Percentiles rank a stretch among this genome's conserved stretches.
Conservation (phyloP, 2,113 vertebrate species). For the Zootoca vivipara region DNA sequence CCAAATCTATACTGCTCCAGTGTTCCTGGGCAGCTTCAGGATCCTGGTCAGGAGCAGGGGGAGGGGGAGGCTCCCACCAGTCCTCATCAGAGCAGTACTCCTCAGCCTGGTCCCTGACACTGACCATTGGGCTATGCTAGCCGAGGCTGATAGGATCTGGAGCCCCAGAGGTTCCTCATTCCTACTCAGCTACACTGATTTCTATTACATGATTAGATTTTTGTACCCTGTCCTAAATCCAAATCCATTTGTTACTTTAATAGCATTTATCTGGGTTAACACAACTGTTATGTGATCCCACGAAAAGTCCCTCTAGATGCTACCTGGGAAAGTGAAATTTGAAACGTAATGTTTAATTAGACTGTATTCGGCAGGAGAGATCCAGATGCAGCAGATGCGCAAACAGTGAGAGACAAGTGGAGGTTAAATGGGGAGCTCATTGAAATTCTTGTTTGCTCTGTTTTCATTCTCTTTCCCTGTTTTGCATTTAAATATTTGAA, state of each 20-base stretch:
- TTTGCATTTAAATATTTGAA: constrained; percentile 45
- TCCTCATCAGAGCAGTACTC: too few species aligned
- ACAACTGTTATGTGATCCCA: background rate
- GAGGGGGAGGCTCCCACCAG: too few species aligned
- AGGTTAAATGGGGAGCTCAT: background rate
- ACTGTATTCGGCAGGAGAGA: background rate
- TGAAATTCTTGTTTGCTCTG: background rate
- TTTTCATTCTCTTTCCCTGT: constrained; percentile 7
- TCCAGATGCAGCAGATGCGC: background rate
- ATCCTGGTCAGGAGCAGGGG: too few species aligned
- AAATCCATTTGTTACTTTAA: background rate
- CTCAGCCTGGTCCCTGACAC: background rate
- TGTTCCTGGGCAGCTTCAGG: too few species aligned
- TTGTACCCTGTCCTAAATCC: background rate
- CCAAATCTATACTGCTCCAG: too few species aligned
- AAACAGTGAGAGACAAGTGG: constrained; percentile 9
- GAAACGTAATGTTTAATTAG: constrained; percentile 1
- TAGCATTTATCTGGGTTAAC: background rate
- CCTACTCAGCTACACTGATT: background rate
- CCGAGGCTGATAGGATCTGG: background rate
- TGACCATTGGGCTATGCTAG: background rate
- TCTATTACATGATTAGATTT: background rate
- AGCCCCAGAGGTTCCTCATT: too few species aligned
- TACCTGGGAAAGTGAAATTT: background rate
- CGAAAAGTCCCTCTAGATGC: background rate